Percentiles rank a stretch among this genome's conserved stretches.
phyloP scores from a whole-genome alignment of 2,797 vertebrate species.

The Rhabdomys pumilio region DNA sequence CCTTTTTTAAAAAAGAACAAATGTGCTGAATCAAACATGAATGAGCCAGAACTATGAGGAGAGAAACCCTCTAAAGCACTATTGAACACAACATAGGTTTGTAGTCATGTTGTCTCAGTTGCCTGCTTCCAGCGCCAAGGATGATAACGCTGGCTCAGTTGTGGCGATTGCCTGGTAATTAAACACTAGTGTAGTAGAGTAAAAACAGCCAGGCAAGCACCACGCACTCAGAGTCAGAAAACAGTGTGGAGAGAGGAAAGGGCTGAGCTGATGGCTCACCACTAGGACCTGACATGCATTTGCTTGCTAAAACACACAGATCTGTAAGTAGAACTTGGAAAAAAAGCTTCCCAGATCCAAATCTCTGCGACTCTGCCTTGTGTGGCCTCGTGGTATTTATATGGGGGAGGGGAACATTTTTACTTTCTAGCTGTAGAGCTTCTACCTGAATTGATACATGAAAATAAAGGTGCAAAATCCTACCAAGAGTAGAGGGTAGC shows the following conservation, averaged over 20 bases:
- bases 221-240: neutral
- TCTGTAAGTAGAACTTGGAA: neutral
- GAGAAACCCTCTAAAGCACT: slow-evolving; percentile 90
- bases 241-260: slow-evolving; percentile 46
- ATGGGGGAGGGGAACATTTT: neutral
- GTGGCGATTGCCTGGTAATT: slow-evolving; percentile 87
- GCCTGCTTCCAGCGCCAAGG: slow-evolving; percentile 87
- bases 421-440: slow-evolving; percentile 14
- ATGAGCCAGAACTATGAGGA: slow-evolving; percentile 89
- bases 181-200: slow-evolving; percentile 85
- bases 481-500: neutral
- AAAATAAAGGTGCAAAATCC: slow-evolving; percentile 67
- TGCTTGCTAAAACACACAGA: slow-evolving; percentile 11
- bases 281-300: neutral
- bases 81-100: slow-evolving; percentile 88
- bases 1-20: slow-evolving; percentile 90
- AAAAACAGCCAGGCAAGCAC: slow-evolving; percentile 76
- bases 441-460: slow-evolving; percentile 37
- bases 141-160: slow-evolving; percentile 87
- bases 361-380: neutral
- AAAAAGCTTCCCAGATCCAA: neutral
- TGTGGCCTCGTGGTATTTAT: neutral
- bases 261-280: slow-evolving; percentile 36
- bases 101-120: slow-evolving; percentile 89
- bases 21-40: slow-evolving; percentile 90